phyloP scores from a whole-genome alignment of 64 coral and sea anemone species.

The Hydrozoanthus tunicans region DNA sequence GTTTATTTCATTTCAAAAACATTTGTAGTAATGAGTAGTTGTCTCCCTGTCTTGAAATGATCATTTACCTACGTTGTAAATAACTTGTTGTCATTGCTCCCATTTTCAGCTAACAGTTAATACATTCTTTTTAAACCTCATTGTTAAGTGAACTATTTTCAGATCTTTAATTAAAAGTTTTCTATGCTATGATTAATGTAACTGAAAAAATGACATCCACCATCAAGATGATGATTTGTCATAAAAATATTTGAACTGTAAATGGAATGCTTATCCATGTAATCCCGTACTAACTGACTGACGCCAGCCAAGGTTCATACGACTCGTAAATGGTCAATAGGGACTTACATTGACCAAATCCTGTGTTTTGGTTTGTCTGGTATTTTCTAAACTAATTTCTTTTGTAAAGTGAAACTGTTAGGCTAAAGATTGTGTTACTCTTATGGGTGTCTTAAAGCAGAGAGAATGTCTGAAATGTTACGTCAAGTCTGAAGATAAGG shows the following conservation, averaged over 20 bases:
- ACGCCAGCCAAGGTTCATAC: background rate
- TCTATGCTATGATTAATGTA: no score
- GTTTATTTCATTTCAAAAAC: no score
- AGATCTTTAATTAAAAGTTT: no score
- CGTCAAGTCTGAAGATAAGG: background rate
- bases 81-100: no score
- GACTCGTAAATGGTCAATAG: background rate
- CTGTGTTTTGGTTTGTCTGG: background rate
- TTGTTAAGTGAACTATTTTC: no score
- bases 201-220: no score
- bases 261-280: background rate
- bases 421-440: background rate
- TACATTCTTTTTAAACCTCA: no score
- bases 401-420: background rate
- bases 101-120: no score
- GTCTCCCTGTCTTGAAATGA: no score
- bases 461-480: slow-evolving; percentile 29
- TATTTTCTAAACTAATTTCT: background rate
- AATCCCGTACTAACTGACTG: background rate
- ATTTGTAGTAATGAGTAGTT: no score
- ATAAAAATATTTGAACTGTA: background rate
- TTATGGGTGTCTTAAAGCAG: background rate
- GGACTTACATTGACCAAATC: background rate
- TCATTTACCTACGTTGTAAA: no score
- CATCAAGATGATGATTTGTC: no score